A percentile compares a stretch with the other conserved stretches of the same genome.
Conservation (phyloP, 2,797 vertebrate species). For the Melanitta fusca region DNA sequence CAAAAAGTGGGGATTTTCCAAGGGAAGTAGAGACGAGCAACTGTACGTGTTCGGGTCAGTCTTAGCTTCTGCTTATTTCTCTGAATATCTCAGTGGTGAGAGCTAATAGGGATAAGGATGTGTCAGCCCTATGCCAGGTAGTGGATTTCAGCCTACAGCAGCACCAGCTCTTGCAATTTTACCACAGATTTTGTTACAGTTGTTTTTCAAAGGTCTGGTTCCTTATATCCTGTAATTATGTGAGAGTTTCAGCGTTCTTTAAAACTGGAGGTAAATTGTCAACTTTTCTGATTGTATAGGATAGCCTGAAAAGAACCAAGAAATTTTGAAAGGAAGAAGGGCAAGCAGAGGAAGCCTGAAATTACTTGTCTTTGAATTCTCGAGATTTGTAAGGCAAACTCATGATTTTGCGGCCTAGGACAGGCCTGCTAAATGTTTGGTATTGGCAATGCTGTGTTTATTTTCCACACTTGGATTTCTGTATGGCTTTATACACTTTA, state of each 20-base stretch:
- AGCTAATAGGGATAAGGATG: not conserved
- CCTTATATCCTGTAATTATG: not conserved
- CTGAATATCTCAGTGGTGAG: not conserved
- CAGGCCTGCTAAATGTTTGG: slow-evolving; percentile 38
- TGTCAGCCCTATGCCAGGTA: not conserved
- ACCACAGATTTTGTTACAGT: not conserved
- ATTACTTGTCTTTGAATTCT: slow-evolving; percentile 36
- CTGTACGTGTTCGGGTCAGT: not conserved
- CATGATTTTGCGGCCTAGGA: slow-evolving; percentile 59
- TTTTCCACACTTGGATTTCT: slow-evolving; percentile 60
- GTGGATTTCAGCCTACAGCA: not conserved
- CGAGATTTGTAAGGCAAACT: slow-evolving; percentile 32
- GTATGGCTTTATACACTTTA: slow-evolving; percentile 3
- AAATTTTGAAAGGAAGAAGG: slow-evolving; percentile 16
- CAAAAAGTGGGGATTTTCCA: not conserved
- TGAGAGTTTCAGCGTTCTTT: slow-evolving; percentile 4
- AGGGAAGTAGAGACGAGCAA: not conserved
- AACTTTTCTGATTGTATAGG: slow-evolving; percentile 4
- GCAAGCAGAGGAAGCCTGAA: slow-evolving; percentile 35
- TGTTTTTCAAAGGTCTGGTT: slow-evolving; percentile 32
- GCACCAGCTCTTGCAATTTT: not conserved
- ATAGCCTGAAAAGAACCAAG: not conserved
- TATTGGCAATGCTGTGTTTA: slow-evolving; percentile 55
- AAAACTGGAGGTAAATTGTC: slow-evolving; percentile 41
- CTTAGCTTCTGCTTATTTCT: not conserved